Conservation (phyloP, 2,888 invertebrate genomes). For the Caenorhabditis sp. region DNA sequence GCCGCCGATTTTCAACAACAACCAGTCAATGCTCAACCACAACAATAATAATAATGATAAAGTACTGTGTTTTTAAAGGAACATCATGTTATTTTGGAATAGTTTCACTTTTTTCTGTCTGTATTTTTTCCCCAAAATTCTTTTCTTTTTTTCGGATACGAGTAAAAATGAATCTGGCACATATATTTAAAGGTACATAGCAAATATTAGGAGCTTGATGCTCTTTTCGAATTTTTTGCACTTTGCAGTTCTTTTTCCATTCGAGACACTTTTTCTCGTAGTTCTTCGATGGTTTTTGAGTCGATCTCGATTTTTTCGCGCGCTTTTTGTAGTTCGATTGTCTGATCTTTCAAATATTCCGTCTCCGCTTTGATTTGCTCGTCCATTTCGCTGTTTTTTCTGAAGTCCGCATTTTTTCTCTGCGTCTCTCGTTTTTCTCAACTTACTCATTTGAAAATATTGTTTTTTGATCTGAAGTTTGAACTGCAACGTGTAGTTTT, state of each 20-base stretch:
- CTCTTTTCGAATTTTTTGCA: conserved; percentile 23
- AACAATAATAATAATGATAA: conserved; percentile 13
- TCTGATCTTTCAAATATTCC: conserved; percentile 39
- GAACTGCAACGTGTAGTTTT: background rate
- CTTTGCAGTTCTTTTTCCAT: conserved; percentile 27
- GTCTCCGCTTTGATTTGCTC: conserved; percentile 31
- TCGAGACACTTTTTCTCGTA: conserved; percentile 11
- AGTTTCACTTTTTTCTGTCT: background rate
- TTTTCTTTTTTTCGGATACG: background rate
- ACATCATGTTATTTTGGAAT: background rate
- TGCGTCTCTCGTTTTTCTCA: background rate
- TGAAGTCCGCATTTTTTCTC: background rate
- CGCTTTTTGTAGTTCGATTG: conserved; percentile 21
- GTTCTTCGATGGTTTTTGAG: conserved; percentile 17
- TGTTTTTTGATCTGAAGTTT: background rate
- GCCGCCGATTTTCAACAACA: conserved; percentile 48
- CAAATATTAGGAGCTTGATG: conserved; percentile 22
- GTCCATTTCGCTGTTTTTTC: conserved; percentile 12
- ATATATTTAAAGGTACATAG: conserved; percentile 4
- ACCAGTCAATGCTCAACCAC: conserved; percentile 30
- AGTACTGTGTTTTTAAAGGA: conserved; percentile 1
- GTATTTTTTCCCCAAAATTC: background rate
- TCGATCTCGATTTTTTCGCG: conserved; percentile 27
- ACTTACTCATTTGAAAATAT: background rate
- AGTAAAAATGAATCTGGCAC: background rate